Conservation (phyloP, 2,797 vertebrate genomes). For the Pelochelys cantorii region DNA sequence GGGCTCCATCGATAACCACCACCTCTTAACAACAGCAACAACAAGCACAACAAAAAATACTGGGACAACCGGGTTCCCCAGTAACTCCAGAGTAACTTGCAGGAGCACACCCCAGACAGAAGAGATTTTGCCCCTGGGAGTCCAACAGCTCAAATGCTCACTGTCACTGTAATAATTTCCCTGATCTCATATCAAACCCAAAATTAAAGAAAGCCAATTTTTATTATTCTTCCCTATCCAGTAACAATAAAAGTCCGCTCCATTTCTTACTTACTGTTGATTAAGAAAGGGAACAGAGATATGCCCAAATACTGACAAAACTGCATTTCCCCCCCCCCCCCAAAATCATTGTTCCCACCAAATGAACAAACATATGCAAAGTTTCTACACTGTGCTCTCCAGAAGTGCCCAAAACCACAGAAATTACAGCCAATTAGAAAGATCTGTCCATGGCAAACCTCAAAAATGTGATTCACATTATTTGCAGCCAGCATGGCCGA, state of each 20-base stretch:
- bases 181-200: not conserved
- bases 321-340: not conserved
- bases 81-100: not conserved
- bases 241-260: not conserved
- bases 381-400: not conserved
- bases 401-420: not conserved
- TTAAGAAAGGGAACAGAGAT: not conserved
- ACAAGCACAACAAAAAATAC: not conserved
- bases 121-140: not conserved
- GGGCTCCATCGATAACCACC: not conserved
- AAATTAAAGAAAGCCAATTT: not conserved
- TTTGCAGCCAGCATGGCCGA: not conserved
- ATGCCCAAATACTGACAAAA: not conserved
- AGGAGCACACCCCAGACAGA: not conserved
- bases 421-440: not conserved
- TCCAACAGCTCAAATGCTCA: not conserved
- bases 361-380: not conserved
- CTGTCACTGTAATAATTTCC: not conserved
- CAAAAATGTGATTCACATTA: not conserved
- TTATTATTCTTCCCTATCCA: not conserved
- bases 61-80: not conserved
- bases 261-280: not conserved
- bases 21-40: not conserved
- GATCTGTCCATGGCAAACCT: not conserved
- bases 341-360: not conserved